Base-by-base conservation (phyloP, 2,888 invertebrate species). In the Heliconius cydno region DNA sequence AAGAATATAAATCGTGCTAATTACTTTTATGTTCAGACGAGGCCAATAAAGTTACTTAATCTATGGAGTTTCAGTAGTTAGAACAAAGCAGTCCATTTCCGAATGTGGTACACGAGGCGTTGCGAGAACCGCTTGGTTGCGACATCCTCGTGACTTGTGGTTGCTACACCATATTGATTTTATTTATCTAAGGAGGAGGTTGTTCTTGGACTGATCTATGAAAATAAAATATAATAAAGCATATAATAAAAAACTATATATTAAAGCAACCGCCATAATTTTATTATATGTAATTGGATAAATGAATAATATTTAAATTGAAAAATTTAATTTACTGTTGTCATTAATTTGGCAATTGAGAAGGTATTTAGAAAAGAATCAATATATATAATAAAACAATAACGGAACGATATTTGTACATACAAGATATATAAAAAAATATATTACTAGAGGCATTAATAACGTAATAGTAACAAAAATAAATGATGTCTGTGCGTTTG, bases 131-230 rank as follows among this genome's bases (percentile, higher is more conserved):
- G 76, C 78, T 68, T 79, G 74, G 82, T 88, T 91, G 87, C 90
- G 85, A 89, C 89, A 92, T 82, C 81, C 78, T 91, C 91, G 91
- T 91, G 92, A 90, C 90, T 87, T 72, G 78, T 72, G 78, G 81
- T 83, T 82, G 80, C 80, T 76, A 79, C 77, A 83, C 74, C 38
- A 22, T 68, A 68, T 78, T 68, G 68, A 60, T 79, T 79, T 75
- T 70, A 79, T 79, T 68, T 68, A 57, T 60, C 28, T 60, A 75
- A 68, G 68, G 1, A 38, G 74, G 25, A 19, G 63, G 60, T 13
- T 63, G 25, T 68, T n/a, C 15, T 70, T 41, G 41, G 13, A 41
- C 25, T 25, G 7, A 34, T 6, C 15, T 13, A 25, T 28, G 5
- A 12, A 41, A 41, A 41, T 41, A 41, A 41, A 6, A 41, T 41